Base-by-base conservation (phyloP, 2,797 vertebrate species). In the Parauchenoglanis ngamensis region DNA sequence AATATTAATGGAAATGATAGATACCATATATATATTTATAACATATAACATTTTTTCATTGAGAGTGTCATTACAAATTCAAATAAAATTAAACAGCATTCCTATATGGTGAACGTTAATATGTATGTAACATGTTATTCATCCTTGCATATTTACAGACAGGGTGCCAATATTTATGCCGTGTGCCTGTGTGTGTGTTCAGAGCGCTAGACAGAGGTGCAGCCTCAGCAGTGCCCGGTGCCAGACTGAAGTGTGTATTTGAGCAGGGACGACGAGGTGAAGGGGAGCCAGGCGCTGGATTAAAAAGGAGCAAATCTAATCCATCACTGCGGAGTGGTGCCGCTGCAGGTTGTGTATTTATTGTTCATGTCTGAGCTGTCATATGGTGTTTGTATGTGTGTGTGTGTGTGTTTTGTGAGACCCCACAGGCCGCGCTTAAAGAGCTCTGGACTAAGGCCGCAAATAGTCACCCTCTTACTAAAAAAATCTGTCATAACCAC, bases 361-460 rank as follows among this genome's bases (percentile, higher is more conserved):
- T 95, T 93, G 90, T 94, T 86, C 92, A 90, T 93, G 95, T 96
- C 96, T 95, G 89, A 90, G 91, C 93, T 94, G 95, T 95, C 95
- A 93, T 93, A 92, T 87, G 85, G 85, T 87, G 89, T 73, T 92
- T 94, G 49, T 49, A 21, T 93, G 94, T 94, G 70, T 11, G 85
- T 86, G 89, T 40, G 91, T 91, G 75, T 90, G 90, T 93, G 59
- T 49, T 94, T 92, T 93, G 94, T 94, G 91, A 92, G 86, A 90
- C 92, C 87, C 84, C 82, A 28, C 40, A 76, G 77, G 89, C 90
- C 90, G 89, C 68, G 65, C 90, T 89, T 88, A 85, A 4, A 67
- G 87, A 31, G n/a, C n/a, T 31, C 67, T 49, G n/a, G 17, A 11
- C 7, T 4, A 49, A 8, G 4, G 40, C 25, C 25, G 2, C 31